Evolutionary conservation across 64 coral and sea anemone species (phyloP), one percentile per base, ranked within the genome.

Genomic region (Acropora yongei): DNA sequence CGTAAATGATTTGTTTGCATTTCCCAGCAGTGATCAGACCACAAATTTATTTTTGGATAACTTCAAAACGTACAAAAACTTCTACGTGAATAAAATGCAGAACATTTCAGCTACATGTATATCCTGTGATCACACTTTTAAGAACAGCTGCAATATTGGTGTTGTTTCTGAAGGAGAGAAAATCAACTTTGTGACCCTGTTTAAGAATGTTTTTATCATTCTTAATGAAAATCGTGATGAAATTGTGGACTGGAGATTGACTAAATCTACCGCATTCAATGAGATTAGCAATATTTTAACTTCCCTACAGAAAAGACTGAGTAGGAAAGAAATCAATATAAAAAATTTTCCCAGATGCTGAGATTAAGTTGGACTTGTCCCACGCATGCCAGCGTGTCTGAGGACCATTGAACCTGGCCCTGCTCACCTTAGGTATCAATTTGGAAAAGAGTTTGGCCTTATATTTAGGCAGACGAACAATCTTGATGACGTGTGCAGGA

Each of bases 71-170:
- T 76, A 73, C 44, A 66, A 68, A 74, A 50, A 50, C 10, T 19
- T 57, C 17, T 90, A 78, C 53, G 17, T 69, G 12, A 87, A 7
- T 47, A 46, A 84, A 46, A 86, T 95, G 89, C 19, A 50, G 43
- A 45, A 44, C 3, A 68, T 49, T 58, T 44, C 74, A 14, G 74
- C 80, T 41, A 91, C 47, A 77, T n/a, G n/a, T 44, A 48, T 95
- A 39, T 80, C 88, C 2, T 96, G 90, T 89, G 90, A 96, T 19
- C 90, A 92, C 86, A 92, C 90, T 11, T 86, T 93, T 57, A 96
- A 93, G 50, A 83, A 89, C 16, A 92, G 90, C 12, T 78, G 78
- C 41, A 91, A 96, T 49, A 92, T 96, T 44, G 93, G 89, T 18
- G 71, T 91, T 49, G 84, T 82, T 44, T 18, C 74, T n/a, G 48